Conservation (phyloP, 2,113 vertebrate species). For the Melanerpes aurifrons region DNA sequence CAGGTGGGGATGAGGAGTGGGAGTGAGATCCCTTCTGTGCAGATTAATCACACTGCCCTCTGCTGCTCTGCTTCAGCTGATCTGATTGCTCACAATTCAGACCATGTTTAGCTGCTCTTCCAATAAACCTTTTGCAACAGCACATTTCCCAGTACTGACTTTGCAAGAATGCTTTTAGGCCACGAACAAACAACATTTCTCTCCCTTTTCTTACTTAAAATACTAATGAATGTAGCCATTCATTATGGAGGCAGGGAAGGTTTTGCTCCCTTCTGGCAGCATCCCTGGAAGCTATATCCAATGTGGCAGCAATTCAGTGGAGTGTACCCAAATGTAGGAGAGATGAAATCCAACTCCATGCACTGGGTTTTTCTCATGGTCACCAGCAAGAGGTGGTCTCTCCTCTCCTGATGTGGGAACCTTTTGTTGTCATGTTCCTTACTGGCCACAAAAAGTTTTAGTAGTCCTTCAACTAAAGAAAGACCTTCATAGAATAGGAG, state of each 20-base stretch:
- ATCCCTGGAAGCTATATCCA: neutral
- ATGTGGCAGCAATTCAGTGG: neutral
- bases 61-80: slow-evolving; percentile 12
- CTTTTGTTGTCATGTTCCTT: neutral
- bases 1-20: neutral
- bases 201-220: neutral
- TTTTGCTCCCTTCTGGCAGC: slow-evolving; percentile 11
- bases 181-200: neutral
- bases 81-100: neutral
- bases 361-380: neutral
- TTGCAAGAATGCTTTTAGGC: neutral
- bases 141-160: neutral
- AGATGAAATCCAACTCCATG: neutral
- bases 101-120: neutral
- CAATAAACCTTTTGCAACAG: neutral
- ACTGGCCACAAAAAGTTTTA: neutral
- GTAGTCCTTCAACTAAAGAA: neutral
- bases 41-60: slow-evolving; percentile 43
- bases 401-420: neutral
- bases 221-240: neutral
- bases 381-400: neutral
- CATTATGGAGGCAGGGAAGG: neutral
- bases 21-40: neutral
- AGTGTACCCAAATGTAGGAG: neutral
- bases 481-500: neutral